phyloP scores from a whole-genome alignment of 2,797 vertebrate genomes.

The Pipistrellus nathusii region DNA sequence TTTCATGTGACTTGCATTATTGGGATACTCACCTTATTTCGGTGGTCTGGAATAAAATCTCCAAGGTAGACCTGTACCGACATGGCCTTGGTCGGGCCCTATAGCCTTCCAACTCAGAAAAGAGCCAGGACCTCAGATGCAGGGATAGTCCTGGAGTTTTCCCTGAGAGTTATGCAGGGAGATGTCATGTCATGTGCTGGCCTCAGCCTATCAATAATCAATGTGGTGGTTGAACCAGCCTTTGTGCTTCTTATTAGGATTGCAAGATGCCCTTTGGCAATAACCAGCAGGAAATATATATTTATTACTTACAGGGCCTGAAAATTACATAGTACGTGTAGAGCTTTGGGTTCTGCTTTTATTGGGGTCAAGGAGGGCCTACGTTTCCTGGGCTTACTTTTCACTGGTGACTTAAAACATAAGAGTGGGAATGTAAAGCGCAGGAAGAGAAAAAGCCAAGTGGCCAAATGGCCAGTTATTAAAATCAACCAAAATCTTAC shows the following conservation, averaged over 20 bases:
- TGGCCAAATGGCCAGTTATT: neutral
- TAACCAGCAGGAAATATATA: neutral
- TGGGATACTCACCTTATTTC: too few relatives aligned
- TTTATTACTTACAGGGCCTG: neutral
- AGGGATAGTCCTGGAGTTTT: too few relatives aligned
- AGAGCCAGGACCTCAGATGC: too few relatives aligned
- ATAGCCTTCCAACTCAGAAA: too few relatives aligned
- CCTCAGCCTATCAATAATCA: too few relatives aligned
- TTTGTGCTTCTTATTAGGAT: neutral
- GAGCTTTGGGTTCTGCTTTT: neutral
- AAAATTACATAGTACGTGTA: neutral
- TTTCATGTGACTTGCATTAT: too few relatives aligned
- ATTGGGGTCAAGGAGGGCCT: neutral
- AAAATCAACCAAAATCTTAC: neutral
- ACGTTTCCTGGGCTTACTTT: neutral
- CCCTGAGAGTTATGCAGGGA: too few relatives aligned
- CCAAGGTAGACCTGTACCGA: too few relatives aligned
- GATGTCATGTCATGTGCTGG: too few relatives aligned
- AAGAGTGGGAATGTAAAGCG: neutral
- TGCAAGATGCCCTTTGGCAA: neutral
- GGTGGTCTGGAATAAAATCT: too few relatives aligned
- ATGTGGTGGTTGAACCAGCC: neutral
- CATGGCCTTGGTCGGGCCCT: too few relatives aligned
- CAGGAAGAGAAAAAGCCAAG: neutral
- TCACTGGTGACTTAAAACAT: neutral